These are phyloP conservation scores for Melieria omissa DNA, from an alignment of 2,888 invertebrate species.

Conservation along the genomic window DNA sequence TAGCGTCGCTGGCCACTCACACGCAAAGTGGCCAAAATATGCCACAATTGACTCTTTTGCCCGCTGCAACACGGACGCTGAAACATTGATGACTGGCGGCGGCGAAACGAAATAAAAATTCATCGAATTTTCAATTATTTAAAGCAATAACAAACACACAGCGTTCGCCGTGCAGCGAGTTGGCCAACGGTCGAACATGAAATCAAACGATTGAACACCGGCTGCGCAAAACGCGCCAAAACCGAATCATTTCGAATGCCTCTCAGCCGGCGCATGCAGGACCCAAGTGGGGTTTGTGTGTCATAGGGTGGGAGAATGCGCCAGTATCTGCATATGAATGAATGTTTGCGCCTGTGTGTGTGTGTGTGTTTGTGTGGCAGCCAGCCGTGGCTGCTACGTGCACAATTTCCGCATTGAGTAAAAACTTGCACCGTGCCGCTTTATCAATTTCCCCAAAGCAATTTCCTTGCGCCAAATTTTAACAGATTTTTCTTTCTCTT, in stretches of 20 bases:
- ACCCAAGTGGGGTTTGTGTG: neutral
- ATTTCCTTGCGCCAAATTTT: conserved; percentile 30
- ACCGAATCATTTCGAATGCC: neutral
- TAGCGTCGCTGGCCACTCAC: too few species aligned
- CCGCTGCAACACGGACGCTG: too few species aligned
- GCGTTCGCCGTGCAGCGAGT: neutral
- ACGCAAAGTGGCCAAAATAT: too few species aligned
- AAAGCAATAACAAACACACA: conserved; percentile 14
- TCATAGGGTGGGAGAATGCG: neutral
- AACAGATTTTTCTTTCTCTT: conserved; percentile 28
- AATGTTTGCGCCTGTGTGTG: neutral
- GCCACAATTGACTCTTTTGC: too few species aligned
- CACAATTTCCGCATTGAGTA: neutral
- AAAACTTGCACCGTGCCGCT: conserved; percentile 18
- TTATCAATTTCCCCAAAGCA: conserved; percentile 36
- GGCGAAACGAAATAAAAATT: conserved; percentile 5
- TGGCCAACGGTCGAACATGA: neutral
- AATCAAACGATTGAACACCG: neutral
- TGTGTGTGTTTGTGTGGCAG: conserved; percentile 13
- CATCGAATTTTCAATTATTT: conserved; percentile 23
- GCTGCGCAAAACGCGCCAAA: too few species aligned
- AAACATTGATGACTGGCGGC: too few species aligned
- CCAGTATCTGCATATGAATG: conserved; percentile 18
- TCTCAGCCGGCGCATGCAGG: neutral
- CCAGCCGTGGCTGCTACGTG: conserved; percentile 8